Evolutionary conservation across 2,888 invertebrate species (phyloP), one percentile per base, ranked within the genome.

Genomic region (Dicyrtoma fusca): DNA sequence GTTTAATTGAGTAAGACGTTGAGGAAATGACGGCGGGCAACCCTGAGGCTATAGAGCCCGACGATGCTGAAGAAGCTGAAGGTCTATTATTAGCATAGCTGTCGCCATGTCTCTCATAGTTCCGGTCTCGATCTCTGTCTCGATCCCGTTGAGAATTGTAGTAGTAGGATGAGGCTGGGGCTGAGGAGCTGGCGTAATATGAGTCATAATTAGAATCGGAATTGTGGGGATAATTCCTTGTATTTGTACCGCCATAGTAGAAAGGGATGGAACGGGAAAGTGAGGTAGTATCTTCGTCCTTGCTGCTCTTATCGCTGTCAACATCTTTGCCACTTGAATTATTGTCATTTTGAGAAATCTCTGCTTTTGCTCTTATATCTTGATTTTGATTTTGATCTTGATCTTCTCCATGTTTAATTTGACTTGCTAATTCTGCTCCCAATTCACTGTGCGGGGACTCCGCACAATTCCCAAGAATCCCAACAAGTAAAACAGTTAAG

Each of bases 401-500:
- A 21, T 49, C 49, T 44, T 42, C 63, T 11, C 13, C 34, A 4
- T 11, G 21, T 55, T 17, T 17, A 55, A 55, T 55, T 34, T 34
- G 34, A 34, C 3, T 34, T 8, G 4, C 34, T 34, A 34, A 34
- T 34, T 34, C 34, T 34, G 34, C 34, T 34, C 34, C 34, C 34
- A 34, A 34, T 34, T 11, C 1, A 21, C 19, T 53, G 17, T 53
- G 53, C 11, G 53, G 53, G 34, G 34, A 34, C 34, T 63, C 42
- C 21, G 8, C 65, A 51, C 51, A 51, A 34, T 51, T 51, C 51
- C 62, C 62, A 51, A 51, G 19, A 42, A 47, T n/a, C 5, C 23
- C 47, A 19, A 76, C 63, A 68, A 79, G 73, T 34, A 74, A 53
- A 72, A 79, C 77, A 76, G 79, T 79, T 77, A 79, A 71, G 61